Percentiles rank a stretch among this genome's conserved stretches.
Evolutionary conservation across 2,113 vertebrate species (phyloP).

Genomic region (Python bivittatus): DNA sequence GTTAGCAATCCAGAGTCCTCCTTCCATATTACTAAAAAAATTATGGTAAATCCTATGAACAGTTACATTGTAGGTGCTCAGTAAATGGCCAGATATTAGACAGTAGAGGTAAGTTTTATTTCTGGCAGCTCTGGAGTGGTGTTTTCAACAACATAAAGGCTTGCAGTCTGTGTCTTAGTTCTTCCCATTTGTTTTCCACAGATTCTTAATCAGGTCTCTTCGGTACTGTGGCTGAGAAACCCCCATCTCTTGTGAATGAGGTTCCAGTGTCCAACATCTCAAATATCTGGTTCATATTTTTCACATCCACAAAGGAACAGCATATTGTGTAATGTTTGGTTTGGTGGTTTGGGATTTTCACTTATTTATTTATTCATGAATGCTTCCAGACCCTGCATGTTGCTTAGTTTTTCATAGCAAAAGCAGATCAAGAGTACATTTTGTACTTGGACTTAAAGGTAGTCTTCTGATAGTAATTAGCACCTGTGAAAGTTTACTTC

Average conservation of each 20-base stretch:
- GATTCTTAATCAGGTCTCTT: slow-evolving; percentile 38
- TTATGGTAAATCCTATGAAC: not conserved
- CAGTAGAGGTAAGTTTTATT: not conserved
- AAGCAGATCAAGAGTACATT: slow-evolving; percentile 18
- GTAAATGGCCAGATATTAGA: slow-evolving; percentile 7
- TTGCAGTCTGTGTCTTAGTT: not conserved
- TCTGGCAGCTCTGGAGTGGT: slow-evolving; percentile 1
- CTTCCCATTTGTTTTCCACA: not conserved
- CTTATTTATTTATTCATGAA: slow-evolving; percentile 19
- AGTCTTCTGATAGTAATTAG: slow-evolving; percentile 2
- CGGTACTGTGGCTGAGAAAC: slow-evolving; percentile 14
- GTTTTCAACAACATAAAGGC: slow-evolving; percentile 5
- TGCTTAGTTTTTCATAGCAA: not conserved
- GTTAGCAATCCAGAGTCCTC: not conserved
- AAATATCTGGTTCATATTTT: slow-evolving; percentile 24
- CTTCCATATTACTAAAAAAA: not conserved
- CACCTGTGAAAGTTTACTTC: not conserved
- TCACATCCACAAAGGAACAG: not conserved
- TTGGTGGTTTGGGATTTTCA: not conserved
- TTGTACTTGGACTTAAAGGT: not conserved
- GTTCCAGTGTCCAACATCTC: not conserved
- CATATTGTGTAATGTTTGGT: not conserved
- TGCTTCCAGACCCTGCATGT: not conserved
- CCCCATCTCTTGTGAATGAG: not conserved
- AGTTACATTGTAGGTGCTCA: not conserved